Base-by-base conservation (phyloP, 2,797 vertebrate genomes). In the Channallabes apus region DNA sequence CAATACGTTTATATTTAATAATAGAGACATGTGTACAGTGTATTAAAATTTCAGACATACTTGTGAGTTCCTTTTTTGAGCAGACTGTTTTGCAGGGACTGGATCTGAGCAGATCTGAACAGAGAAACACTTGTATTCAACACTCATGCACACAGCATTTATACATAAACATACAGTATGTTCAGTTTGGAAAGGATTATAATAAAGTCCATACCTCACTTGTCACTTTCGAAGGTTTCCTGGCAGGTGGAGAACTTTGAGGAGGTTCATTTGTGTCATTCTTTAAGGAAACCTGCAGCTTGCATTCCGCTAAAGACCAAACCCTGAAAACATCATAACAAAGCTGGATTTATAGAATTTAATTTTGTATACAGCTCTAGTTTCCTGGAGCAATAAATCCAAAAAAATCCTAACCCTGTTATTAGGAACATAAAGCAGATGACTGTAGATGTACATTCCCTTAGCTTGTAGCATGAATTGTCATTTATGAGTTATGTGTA, bases 221-320 rank as follows among this genome's bases (percentile, higher is more conserved):
- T 78, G 87, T 86, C 84, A 89, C 89, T 86, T 90, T 62, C 29
- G 91, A 89, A 59, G 87, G 71, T 83, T 90, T 91, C 71, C 65
- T 90, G 20, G 85, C 65, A 62, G 94, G 88, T 12, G 91, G 86
- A 82, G 69, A 80, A 5, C 38, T 83, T 0, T 80, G 88, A 1
- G 88, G 90, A 4, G 88, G 86, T 77, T 93, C 92, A 24, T 93
- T 90, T 82, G 88, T 89, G 80, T 90, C 91, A 85, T 59, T 93
- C 80, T 85, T 93, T 87, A 91, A 84, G 18, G 91, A 90, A 82
- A 94, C 72, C 88, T 94, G 94, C 59, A 93, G 90, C 51, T 91
- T 91, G 80, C 75, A 90, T 82, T 95, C 95, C 80, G 90, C 91
- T 41, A 94, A 86, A 85, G 77, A 93, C 95, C 95, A 95, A 46